Evolutionary conservation across 1,140 invertebrate genomes (phyloP), one percentile per base, ranked within the genome.

Genomic region (Mylabris phalerata): DNA sequence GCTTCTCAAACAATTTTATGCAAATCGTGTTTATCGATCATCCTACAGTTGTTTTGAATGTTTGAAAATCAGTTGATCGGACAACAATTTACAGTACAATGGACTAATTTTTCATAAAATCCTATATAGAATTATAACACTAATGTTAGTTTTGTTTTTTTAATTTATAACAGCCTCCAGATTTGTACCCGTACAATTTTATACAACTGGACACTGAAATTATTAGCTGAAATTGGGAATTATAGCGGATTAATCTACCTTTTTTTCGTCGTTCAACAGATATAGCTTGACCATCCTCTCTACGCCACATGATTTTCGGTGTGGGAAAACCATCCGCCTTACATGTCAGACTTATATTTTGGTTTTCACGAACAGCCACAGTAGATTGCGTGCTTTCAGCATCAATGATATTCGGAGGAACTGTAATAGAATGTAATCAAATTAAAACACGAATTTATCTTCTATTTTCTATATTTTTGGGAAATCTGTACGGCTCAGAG

Each of bases 371-470:
- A 10, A 94, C 87, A 6, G 91, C 90, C 24, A 95, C 88, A 26
- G 89, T 90, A 39, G 90, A 92, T 65, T 90, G 84, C 9, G 90
- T 90, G 64, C 90, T 92, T 64, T 88, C 81, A 27, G 85, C 81
- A 71, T 93, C 91, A 71, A 93, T 73, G 67, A 95, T 94, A 68
- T 92, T 92, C 9, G 92, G 92, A 11, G 92, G 91, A 58, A 95
- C 91, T 94, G 77, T 13, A 78, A 79, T 49, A 49, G 40, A 49
- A 41, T 50, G 27, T 26, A 39, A 50, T 43, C 24, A 43, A 49
- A 50, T 57, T 49, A 57, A 57, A 57, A 57, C 41, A 57, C 48
- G 42, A 40, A 50, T 57, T 50, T 49, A 46, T 50, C 44, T 50
- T 46, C 0, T 7, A 32, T 7, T 32, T 19, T 19, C 19, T 4